Evolutionary conservation across 1,140 invertebrate genomes (phyloP).

Genomic region (Aleiodes sp.): DNA sequence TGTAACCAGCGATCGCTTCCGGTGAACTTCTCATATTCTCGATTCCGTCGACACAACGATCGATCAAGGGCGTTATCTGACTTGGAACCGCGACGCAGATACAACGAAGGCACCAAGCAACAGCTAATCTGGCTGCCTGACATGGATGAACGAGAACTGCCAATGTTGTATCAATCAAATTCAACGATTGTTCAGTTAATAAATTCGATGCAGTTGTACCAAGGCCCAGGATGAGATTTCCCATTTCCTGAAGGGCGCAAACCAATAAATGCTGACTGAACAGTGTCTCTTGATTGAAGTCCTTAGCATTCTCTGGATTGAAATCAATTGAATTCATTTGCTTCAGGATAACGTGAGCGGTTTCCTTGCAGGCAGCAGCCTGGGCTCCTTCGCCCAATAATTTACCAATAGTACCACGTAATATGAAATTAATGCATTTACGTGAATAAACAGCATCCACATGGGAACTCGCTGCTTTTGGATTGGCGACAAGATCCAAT

Average conservation of each 20-base stretch:
- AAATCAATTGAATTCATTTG: constrained; percentile 96
- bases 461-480: constrained; percentile 92
- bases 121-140: constrained; percentile 88
- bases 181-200: constrained; percentile 84
- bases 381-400: constrained; percentile 97
- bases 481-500: constrained; percentile 91
- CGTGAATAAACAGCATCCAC: constrained; percentile 97
- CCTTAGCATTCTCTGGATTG: constrained; percentile 89
- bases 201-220: constrained; percentile 92
- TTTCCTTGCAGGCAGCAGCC: constrained; percentile 93
- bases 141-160: constrained; percentile 92
- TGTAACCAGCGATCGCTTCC: constrained; percentile 94
- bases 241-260: constrained; percentile 92
- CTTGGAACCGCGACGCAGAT: constrained; percentile 93
- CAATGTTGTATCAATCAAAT: constrained; percentile 72
- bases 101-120: constrained; percentile 93
- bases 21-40: constrained; percentile 91
- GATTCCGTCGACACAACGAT: constrained; percentile 85
- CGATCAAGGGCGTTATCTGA: constrained; percentile 91
- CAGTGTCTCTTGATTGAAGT: constrained; percentile 88
- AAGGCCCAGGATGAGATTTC: constrained; percentile 84
- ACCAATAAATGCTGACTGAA: constrained; percentile 94
- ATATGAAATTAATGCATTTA: constrained; percentile 96
- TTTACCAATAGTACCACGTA: constrained; percentile 89
- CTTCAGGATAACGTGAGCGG: constrained; percentile 90